Base-by-base conservation (phyloP, 2,113 vertebrate genomes). In the Aegotheles bennettii region DNA sequence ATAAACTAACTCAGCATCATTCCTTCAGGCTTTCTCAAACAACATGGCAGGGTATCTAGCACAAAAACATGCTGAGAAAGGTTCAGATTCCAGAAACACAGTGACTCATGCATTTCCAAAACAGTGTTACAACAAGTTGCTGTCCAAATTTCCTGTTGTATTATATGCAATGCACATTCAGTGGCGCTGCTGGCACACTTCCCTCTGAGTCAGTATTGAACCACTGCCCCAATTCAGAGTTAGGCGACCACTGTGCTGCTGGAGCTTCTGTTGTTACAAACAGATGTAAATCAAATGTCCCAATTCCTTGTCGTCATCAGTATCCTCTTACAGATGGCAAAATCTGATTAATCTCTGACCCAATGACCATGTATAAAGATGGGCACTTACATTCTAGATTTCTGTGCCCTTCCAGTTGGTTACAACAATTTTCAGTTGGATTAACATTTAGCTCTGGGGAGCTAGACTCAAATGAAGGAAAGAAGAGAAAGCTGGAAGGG, bases 71-170 rank as follows among this genome's bases (percentile, higher is more conserved):
- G 79, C 76, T 88, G 90, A 92, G 90, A 94, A 94, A 86, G 33
- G 61, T 67, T 91, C 78, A 84, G 63, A 92, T 93, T 92, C 68
- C 86, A 94, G 63, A 95, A 86, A 92, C 50, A 67, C 24, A 45
- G 76, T 96, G 96, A 93, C 86, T 97, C 92, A 96, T 59, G 54
- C 63, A 84, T 89, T 96, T 95, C 92, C 86, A 95, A 97, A 92
- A 86, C 83, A 94, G 64, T 57, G 23, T 83, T 94, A 24, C 8
- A 96, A 84, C 82, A 65, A 95, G 86, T 12, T 93, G 88, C 88
- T 92, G 63, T 94, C 92, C 92, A 95, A 54, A 84, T 88, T 88
- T 94, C 83, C 86, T 86, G 61, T 77, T 78, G 65, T 71, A 88
- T 74, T 88, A 40, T 70, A 90, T 81, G 83, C 74, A 92, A 70